A percentile compares a stretch with the other conserved stretches of the same genome.
phyloP scores from a whole-genome alignment of 2,888 invertebrate species.

The Mycalesis mineus region DNA sequence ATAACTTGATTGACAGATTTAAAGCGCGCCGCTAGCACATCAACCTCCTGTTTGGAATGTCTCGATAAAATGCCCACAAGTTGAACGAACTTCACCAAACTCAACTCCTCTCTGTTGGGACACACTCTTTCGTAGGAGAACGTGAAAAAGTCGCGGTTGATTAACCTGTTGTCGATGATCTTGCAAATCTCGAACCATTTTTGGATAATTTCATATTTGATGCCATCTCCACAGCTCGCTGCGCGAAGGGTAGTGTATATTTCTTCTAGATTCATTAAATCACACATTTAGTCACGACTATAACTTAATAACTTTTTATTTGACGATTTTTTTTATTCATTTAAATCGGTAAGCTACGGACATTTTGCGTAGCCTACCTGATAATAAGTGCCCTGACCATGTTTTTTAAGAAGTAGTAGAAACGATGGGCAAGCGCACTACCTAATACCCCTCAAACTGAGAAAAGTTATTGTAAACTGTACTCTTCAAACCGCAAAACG shows the following conservation, averaged over 20 bases:
- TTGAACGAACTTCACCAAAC: conserved; percentile 38
- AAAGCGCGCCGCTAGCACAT: conserved; percentile 32
- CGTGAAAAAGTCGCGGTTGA: conserved; percentile 28
- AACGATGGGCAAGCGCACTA: no score
- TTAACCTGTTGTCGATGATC: conserved; percentile 36
- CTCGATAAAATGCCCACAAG: conserved; percentile 39
- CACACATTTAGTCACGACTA: no score
- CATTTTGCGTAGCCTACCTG: no score
- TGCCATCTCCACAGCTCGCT: conserved; percentile 32
- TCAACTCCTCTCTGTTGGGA: conserved; percentile 35
- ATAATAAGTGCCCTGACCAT: no score
- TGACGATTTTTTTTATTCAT: not conserved
- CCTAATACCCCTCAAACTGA: no score
- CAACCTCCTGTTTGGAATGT: conserved; percentile 32
- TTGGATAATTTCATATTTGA: conserved; percentile 31
- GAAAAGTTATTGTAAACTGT: no score
- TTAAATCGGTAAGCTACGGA: not conserved
- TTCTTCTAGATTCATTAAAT: conserved; percentile 37
- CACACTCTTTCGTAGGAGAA: conserved; percentile 34
- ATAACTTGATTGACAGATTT: conserved; percentile 30
- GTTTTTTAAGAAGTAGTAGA: no score
- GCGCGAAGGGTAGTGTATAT: conserved; percentile 37
- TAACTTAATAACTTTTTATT: not conserved
- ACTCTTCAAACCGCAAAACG: no score
- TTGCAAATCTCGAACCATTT: conserved; percentile 39